Evolutionary conservation across 2,888 invertebrate species (phyloP).

Genomic region (Ptilodon capucinus): DNA sequence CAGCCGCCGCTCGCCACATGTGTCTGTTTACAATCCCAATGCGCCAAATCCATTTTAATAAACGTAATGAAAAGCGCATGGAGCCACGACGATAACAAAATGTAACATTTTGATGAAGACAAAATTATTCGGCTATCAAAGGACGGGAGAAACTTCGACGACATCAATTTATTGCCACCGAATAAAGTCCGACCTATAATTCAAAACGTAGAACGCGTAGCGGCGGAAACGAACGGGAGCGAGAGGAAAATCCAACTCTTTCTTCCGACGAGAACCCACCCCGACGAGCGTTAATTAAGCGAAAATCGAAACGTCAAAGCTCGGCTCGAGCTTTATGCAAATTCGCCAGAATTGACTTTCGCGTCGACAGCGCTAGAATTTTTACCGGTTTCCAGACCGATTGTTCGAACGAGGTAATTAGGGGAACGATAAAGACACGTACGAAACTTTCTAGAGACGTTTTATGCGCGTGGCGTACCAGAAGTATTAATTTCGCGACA

Average conservation of each 20-base stretch:
- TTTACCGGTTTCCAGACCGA: slow-evolving; percentile 59
- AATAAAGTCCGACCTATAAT: slow-evolving; percentile 64
- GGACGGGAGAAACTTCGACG: slow-evolving; percentile 63
- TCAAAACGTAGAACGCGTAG: slow-evolving; percentile 57
- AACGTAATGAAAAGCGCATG: slow-evolving; percentile 21
- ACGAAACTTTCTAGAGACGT: slow-evolving; percentile 35
- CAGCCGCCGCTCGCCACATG: slow-evolving; percentile 14
- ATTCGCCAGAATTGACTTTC: slow-evolving; percentile 74
- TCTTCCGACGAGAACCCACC: slow-evolving; percentile 51
- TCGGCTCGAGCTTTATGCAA: slow-evolving; percentile 73
- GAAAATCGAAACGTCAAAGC: slow-evolving; percentile 80
- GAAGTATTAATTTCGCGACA: slow-evolving; percentile 11
- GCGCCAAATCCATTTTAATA: slow-evolving; percentile 13
- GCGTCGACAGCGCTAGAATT: slow-evolving; percentile 68
- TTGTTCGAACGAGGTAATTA: slow-evolving; percentile 74
- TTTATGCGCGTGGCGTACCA: slow-evolving; percentile 20
- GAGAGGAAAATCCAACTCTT: slow-evolving; percentile 69
- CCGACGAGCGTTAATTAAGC: slow-evolving; percentile 76
- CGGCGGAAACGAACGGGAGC: slow-evolving; percentile 57
- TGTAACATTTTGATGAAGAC: slow-evolving; percentile 60
- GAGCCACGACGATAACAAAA: slow-evolving; percentile 51
- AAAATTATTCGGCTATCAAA: slow-evolving; percentile 73
- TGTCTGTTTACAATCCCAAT: slow-evolving; percentile 22
- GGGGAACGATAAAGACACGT: slow-evolving; percentile 50
- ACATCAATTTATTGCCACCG: slow-evolving; percentile 67